Conservation (phyloP, 2,888 invertebrate species). For the Drosophila cracens region DNA sequence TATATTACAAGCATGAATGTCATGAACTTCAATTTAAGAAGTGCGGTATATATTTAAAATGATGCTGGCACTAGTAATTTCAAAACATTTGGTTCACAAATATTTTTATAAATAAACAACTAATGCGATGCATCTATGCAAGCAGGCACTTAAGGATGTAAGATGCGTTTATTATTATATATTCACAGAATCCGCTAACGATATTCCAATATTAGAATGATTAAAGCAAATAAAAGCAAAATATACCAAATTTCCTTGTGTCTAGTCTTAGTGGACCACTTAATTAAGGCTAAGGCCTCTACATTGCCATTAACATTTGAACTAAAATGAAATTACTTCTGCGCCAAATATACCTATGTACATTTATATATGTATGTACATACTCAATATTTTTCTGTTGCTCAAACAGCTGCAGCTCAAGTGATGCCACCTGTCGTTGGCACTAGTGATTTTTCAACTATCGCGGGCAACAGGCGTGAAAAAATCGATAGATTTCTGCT, state of each 20-base stretch:
- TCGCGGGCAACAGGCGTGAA: not conserved
- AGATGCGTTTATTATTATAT: not conserved
- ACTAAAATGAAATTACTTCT: not conserved
- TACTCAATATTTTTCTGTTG: not conserved
- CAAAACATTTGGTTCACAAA: not conserved
- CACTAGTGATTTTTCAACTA: not conserved
- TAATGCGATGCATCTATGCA: no score
- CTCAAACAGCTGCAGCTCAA: not conserved
- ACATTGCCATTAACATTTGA: not conserved
- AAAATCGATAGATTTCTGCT: not conserved
- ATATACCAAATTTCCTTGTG: not conserved
- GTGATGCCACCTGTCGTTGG: not conserved
- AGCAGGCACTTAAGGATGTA: slow-evolving; percentile 8
- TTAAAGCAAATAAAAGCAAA: not conserved
- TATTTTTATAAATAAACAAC: not conserved
- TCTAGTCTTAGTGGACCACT: not conserved
- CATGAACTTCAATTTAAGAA: not conserved
- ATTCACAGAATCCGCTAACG: slow-evolving; percentile 67
- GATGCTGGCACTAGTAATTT: not conserved
- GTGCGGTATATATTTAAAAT: not conserved
- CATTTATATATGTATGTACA: not conserved
- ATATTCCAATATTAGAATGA: slow-evolving; percentile 1
- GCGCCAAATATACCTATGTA: not conserved
- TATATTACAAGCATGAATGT: not conserved
- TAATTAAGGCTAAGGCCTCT: not conserved